phyloP scores from a whole-genome alignment of 2,113 vertebrate species.

The Bos javanicus region DNA sequence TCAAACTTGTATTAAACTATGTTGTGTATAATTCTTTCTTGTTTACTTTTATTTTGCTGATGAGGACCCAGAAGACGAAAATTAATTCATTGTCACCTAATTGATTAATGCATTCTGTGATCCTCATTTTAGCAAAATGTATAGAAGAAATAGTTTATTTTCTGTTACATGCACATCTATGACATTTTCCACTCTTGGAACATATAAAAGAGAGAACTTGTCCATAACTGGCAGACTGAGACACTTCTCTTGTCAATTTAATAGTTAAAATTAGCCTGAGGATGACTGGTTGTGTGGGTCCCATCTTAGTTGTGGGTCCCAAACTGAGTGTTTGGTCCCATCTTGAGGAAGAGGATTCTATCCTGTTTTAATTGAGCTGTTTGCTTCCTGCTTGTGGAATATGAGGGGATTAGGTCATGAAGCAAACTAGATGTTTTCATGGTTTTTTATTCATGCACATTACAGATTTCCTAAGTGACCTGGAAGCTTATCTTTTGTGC shows the following conservation, averaged over 20 bases:
- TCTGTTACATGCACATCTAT: neutral
- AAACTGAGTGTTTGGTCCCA: neutral
- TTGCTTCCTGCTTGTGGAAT: neutral
- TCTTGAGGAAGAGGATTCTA: neutral
- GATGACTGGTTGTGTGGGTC: neutral
- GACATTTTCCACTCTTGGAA: neutral
- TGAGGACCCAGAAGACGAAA: neutral
- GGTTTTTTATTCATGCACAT: slow-evolving; percentile 26
- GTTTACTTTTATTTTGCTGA: slow-evolving; percentile 3
- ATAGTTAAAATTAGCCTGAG: neutral
- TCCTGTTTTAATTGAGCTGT: neutral
- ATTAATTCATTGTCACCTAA: neutral
- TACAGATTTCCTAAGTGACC: neutral
- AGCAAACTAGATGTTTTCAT: neutral
- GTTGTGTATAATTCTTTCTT: neutral
- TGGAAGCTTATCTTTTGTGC: neutral
- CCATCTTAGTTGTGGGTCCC: neutral
- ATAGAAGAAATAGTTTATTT: neutral
- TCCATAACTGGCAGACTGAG: neutral
- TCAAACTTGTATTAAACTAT: slow-evolving; percentile 1
- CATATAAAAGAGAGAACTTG: neutral
- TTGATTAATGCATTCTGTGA: neutral
- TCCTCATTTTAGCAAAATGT: neutral
- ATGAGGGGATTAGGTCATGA: neutral
- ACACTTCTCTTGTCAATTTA: neutral